These are phyloP conservation scores for Chiloscyllium plagiosum DNA, from an alignment of 2,113 vertebrate genomes.

Conservation along the genomic window DNA sequence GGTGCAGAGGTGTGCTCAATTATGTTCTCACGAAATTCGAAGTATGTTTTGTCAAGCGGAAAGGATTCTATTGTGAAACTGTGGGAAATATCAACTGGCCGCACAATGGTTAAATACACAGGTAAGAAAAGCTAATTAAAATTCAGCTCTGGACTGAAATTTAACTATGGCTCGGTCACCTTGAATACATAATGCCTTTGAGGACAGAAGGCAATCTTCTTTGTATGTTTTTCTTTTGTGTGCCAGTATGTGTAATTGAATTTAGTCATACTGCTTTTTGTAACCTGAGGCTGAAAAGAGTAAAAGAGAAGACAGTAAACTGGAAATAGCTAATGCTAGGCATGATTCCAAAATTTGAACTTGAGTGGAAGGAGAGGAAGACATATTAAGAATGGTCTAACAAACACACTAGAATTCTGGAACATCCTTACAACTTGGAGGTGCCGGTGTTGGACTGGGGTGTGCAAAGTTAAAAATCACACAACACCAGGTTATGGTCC, in stretches of 20 bases:
- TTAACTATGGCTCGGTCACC: background rate
- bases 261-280: background rate
- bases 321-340: background rate
- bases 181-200: background rate
- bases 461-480: too few relatives aligned
- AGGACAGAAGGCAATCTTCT: background rate
- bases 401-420: background rate
- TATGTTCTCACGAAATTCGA: constrained; percentile 95
- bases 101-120: constrained; percentile 92
- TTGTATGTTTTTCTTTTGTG: background rate
- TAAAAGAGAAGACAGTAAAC: background rate
- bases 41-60: constrained; percentile 92
- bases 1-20: constrained; percentile 94
- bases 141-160: background rate
- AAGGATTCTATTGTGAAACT: constrained; percentile 97
- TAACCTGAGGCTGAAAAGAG: background rate
- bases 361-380: background rate
- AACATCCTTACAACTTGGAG: background rate
- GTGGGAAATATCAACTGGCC: constrained; percentile 95
- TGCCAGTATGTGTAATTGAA: background rate
- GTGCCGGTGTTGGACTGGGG: too few relatives aligned
- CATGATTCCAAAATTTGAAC: background rate
- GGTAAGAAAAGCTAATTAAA: constrained; percentile 54
- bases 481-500: too few relatives aligned
- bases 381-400: background rate